These are phyloP conservation scores for Aphis gossypii DNA, from an alignment of 1,140 invertebrate species.

Conservation along the genomic window DNA sequence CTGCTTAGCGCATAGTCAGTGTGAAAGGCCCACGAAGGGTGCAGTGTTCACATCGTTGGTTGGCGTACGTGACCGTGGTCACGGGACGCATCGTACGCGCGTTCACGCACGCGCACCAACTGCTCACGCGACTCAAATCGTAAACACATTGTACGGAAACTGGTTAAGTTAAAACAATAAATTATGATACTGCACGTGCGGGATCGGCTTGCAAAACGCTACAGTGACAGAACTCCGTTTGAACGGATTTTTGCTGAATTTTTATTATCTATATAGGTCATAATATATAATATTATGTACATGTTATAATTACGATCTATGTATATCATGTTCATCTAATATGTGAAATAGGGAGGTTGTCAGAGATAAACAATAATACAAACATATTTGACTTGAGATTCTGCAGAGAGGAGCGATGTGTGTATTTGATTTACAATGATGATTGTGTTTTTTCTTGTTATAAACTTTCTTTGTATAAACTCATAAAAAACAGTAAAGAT, in stretches of 20 bases:
- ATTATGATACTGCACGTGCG: background rate
- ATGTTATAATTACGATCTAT: too few species aligned
- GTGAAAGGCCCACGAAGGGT: background rate
- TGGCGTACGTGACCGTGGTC: background rate
- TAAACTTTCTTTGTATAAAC: too few species aligned
- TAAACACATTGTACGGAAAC: background rate
- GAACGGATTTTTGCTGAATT: background rate
- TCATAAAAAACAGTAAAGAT: too few species aligned
- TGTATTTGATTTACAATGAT: background rate
- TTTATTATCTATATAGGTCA: background rate
- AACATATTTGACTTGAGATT: background rate
- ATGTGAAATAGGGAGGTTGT: background rate
- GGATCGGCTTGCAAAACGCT: background rate
- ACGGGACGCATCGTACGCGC: background rate
- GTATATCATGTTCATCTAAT: background rate
- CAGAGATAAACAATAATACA: background rate
- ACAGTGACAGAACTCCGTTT: background rate
- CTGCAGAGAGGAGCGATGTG: background rate
- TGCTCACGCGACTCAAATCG: background rate
- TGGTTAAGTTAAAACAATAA: background rate
- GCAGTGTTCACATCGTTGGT: background rate
- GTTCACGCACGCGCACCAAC: background rate
- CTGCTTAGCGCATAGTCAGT: too few species aligned
- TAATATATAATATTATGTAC: background rate
- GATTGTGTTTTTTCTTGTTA: too few species aligned